phyloP scores from a whole-genome alignment of 2,888 invertebrate species.

The Polylopha cassiicola region DNA sequence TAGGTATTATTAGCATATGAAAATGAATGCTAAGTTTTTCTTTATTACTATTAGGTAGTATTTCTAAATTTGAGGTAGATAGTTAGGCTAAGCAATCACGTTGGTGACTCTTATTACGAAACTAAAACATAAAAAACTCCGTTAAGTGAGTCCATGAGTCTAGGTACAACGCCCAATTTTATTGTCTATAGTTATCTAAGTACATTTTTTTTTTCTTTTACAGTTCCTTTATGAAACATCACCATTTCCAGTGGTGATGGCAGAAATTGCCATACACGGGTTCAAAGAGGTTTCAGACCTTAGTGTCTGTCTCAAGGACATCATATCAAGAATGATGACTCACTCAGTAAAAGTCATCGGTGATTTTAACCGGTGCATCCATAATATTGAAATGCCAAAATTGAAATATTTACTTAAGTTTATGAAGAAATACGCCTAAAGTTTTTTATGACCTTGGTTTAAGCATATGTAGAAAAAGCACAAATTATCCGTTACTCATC shows the following conservation, averaged over 20 bases:
- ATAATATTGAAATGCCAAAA: slow-evolving; percentile 72
- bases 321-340: slow-evolving; percentile 71
- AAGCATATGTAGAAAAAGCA: not conserved
- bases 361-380: slow-evolving; percentile 70
- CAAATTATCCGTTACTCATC: too few species aligned
- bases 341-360: slow-evolving; percentile 71
- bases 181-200: slow-evolving; percentile 1
- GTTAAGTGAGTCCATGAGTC: too few species aligned
- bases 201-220: slow-evolving; percentile 28
- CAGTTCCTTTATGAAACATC: slow-evolving; percentile 72
- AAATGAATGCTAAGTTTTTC: too few species aligned
- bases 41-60: too few species aligned
- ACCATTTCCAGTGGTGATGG: slow-evolving; percentile 70
- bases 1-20: too few species aligned
- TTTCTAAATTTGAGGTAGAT: too few species aligned
- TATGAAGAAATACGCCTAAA: slow-evolving; percentile 70
- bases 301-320: slow-evolving; percentile 68
- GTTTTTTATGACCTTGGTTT: slow-evolving; percentile 3
- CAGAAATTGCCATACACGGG: slow-evolving; percentile 69
- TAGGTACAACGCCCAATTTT: too few species aligned
- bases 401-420: slow-evolving; percentile 68
- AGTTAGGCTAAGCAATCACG: too few species aligned
- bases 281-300: slow-evolving; percentile 71
- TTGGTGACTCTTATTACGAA: too few species aligned
- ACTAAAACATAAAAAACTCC: too few species aligned